These are phyloP conservation scores for Gnathochromis pfefferi DNA, from an alignment of 2,113 vertebrate genomes.

Conservation along the genomic window DNA sequence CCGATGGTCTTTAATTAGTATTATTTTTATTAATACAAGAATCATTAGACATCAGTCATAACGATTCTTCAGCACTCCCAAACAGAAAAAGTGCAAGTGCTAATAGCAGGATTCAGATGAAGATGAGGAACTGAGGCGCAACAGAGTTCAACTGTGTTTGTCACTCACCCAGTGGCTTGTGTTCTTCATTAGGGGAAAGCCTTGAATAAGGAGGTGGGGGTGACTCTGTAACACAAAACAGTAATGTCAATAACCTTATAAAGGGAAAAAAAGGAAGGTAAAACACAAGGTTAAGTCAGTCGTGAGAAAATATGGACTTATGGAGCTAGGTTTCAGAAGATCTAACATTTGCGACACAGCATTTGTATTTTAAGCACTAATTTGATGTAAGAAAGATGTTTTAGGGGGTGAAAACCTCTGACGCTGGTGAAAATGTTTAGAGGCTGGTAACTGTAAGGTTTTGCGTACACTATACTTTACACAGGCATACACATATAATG, in stretches of 20 bases:
- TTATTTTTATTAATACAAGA: background rate
- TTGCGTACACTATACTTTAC: background rate
- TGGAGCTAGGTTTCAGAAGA: background rate
- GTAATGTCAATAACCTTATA: slow-evolving; percentile 11
- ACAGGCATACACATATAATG: background rate
- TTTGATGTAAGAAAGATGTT: background rate
- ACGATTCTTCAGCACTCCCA: background rate
- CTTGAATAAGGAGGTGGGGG: slow-evolving; percentile 97
- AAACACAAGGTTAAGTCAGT: background rate
- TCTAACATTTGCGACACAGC: background rate
- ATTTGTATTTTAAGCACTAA: background rate
- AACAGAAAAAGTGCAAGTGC: background rate
- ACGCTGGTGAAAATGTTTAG: background rate
- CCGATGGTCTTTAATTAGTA: background rate
- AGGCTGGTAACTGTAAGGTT: background rate
- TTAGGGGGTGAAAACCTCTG: background rate
- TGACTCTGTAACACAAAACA: slow-evolving; percentile 86
- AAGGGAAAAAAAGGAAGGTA: background rate
- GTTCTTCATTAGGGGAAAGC: slow-evolving; percentile 91
- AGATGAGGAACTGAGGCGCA: background rate
- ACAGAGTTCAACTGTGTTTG: background rate
- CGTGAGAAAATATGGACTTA: background rate
- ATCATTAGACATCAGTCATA: background rate
- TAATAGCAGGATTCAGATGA: background rate
- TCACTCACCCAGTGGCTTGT: slow-evolving; percentile 96